phyloP scores from a whole-genome alignment of 2,113 vertebrate genomes.

The Misgurnus mizolepis region DNA sequence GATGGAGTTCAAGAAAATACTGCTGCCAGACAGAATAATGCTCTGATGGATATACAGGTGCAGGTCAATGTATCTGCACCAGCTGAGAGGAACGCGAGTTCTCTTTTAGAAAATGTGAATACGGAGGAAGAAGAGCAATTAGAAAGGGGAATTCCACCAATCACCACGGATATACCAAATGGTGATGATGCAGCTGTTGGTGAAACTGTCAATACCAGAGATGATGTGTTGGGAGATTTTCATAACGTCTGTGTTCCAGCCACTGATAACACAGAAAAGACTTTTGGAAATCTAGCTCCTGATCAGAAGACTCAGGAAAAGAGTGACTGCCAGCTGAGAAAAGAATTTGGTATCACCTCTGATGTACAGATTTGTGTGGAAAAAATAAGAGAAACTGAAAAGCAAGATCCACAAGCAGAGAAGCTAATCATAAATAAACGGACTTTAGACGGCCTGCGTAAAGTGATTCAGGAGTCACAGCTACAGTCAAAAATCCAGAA shows the following conservation, averaged over 20 bases:
- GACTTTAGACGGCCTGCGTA: constrained; percentile 60
- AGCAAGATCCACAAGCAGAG: constrained; percentile 6
- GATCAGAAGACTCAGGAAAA: not conserved
- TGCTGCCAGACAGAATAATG: not conserved
- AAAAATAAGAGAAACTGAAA: constrained; percentile 44
- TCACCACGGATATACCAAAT: not conserved
- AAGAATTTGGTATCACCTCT: constrained; percentile 63
- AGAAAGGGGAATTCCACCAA: not conserved
- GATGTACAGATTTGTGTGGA: constrained; percentile 63
- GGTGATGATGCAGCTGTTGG: not conserved
- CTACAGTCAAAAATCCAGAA: constrained; percentile 45
- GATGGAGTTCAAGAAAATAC: not conserved
- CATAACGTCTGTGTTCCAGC: not conserved
- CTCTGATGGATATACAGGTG: not conserved
- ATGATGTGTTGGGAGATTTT: not conserved
- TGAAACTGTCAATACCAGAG: not conserved
- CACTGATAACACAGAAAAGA: constrained; percentile 22
- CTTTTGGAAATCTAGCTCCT: not conserved
- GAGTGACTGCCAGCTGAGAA: constrained; percentile 60
- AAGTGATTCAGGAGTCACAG: constrained; percentile 42
- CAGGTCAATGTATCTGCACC: not conserved
- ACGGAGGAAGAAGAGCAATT: not conserved
- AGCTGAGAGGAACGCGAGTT: not conserved
- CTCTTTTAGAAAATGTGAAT: not conserved
- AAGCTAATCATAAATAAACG: constrained; percentile 52